Conservation (phyloP, 2,113 vertebrate genomes). For the Corvus hawaiiensis region DNA sequence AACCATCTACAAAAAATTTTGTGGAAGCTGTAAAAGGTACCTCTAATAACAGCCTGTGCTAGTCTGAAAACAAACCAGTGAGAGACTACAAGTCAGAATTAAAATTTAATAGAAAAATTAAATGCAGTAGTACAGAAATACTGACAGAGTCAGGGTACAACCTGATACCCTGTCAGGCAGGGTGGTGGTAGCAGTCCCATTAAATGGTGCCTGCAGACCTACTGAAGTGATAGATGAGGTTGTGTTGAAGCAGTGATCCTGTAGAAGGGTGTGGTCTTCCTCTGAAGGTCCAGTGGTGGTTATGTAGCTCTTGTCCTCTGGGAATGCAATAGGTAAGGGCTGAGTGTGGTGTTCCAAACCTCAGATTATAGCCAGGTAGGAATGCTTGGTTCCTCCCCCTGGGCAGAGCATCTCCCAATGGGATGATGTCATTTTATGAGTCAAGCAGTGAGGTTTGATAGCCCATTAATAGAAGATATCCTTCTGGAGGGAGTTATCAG, state of each 20-base stretch:
- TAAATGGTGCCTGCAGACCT: neutral
- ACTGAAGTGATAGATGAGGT: neutral
- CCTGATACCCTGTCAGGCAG: neutral
- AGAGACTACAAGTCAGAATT: neutral
- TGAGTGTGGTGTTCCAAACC: neutral
- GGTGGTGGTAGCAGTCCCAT: neutral
- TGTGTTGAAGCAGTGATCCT: neutral
- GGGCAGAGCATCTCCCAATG: neutral
- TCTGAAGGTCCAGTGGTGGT: neutral
- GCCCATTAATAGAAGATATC: neutral
- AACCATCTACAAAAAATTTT: neutral
- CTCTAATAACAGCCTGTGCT: neutral
- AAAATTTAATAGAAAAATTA: neutral
- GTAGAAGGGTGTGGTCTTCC: neutral
- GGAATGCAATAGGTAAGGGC: neutral
- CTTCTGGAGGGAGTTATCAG: neutral
- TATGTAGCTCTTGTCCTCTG: neutral
- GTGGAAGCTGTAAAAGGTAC: neutral
- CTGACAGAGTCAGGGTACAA: neutral
- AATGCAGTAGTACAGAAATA: neutral
- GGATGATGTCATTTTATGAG: neutral
- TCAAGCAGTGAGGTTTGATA: neutral
- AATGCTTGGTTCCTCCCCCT: neutral
- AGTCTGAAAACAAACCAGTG: neutral
- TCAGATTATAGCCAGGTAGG: neutral